Conservation (phyloP, 2,888 invertebrate genomes). For the Mystacides longicornis region DNA sequence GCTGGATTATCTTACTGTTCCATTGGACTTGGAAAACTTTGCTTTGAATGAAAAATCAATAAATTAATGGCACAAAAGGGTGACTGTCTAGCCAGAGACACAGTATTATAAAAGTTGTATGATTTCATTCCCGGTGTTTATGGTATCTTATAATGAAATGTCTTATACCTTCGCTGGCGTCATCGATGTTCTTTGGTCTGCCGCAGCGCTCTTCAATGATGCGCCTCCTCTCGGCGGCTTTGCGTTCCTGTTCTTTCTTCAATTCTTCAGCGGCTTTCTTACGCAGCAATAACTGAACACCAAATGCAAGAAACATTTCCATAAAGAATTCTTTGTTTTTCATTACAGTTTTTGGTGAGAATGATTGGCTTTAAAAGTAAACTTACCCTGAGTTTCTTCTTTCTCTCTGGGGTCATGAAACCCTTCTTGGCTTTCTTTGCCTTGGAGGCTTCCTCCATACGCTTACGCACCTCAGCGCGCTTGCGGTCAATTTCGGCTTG, state of each 20-base stretch:
- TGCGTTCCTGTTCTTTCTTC: conserved; percentile 98
- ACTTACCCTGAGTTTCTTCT: conserved; percentile 98
- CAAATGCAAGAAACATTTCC: too few species aligned
- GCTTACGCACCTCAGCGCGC: conserved; percentile 97
- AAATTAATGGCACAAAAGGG: too few species aligned
- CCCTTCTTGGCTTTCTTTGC: conserved; percentile 99
- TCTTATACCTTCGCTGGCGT: conserved; percentile 86
- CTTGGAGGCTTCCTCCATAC: conserved; percentile 97
- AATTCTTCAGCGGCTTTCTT: conserved; percentile 99
- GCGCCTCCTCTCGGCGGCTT: conserved; percentile 95
- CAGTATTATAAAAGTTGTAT: too few species aligned
- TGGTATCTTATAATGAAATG: not conserved
- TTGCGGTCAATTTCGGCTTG: conserved; percentile 97
- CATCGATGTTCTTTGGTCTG: conserved; percentile 82
- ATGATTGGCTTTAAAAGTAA: too few species aligned
- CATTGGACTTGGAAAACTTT: too few species aligned
- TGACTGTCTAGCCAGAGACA: too few species aligned
- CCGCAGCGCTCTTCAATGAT: conserved; percentile 95
- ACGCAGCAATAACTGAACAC: conserved; percentile 87
- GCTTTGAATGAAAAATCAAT: too few species aligned
- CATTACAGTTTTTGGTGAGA: too few species aligned
- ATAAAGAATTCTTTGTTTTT: too few species aligned
- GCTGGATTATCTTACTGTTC: too few species aligned
- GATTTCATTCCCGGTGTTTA: too few species aligned
- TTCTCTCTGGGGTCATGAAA: conserved; percentile 99